phyloP scores from a whole-genome alignment of 2,113 vertebrate species.

The Pterophyllum scalare region DNA sequence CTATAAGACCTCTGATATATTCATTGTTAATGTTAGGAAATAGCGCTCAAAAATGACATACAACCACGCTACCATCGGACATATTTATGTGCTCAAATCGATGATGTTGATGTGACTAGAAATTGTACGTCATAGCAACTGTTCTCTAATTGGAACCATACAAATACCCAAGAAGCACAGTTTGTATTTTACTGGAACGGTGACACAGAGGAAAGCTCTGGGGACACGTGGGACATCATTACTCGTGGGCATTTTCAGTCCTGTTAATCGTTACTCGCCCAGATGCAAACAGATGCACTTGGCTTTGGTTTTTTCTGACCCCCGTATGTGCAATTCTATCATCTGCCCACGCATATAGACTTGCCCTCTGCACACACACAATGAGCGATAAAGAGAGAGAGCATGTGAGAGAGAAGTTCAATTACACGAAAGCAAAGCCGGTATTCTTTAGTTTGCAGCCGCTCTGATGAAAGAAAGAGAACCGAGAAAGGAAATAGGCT shows the following conservation, averaged over 20 bases:
- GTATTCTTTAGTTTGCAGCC: conserved; percentile 46
- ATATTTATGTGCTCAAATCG: background rate
- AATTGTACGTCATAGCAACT: background rate
- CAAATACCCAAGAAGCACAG: background rate
- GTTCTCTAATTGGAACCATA: background rate
- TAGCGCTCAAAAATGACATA: background rate
- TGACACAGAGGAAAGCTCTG: background rate
- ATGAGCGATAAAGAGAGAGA: background rate
- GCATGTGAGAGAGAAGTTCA: conserved; percentile 47
- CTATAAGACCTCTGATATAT: background rate
- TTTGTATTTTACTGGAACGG: background rate
- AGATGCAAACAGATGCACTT: conserved; percentile 15
- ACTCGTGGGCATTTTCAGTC: background rate
- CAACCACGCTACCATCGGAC: background rate
- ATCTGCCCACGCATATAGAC: conserved; percentile 66
- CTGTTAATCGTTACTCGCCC: background rate
- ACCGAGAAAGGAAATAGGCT: background rate
- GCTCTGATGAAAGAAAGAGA: conserved; percentile 33
- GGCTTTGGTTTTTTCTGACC: conserved; percentile 20
- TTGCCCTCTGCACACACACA: conserved; percentile 10
- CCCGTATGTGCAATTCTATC: conserved; percentile 32
- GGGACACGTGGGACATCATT: background rate
- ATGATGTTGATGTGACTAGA: background rate
- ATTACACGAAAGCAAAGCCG: conserved; percentile 46
- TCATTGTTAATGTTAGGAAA: background rate